Percentiles rank a stretch among this genome's conserved stretches.
Conservation (phyloP, 2,113 vertebrate genomes). For the Odontesthes bonariensis region DNA sequence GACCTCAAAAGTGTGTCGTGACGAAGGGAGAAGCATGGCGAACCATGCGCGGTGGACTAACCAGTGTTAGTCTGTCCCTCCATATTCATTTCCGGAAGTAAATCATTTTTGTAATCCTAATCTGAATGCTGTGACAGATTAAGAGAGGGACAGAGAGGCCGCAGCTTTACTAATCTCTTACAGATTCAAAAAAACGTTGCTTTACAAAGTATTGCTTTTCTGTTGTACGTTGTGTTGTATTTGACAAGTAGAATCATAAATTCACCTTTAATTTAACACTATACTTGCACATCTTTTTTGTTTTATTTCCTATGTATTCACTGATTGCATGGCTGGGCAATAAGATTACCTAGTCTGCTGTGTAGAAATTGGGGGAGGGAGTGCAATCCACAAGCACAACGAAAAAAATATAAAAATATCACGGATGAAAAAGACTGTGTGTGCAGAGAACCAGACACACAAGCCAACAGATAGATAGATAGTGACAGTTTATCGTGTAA, state of each 20-base stretch:
- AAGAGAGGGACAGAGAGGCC: conserved; percentile 47
- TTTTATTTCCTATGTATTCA: conserved; percentile 5
- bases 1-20: conserved; percentile 22
- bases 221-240: conserved; percentile 20
- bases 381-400: conserved; percentile 38
- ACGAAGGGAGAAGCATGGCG: conserved; percentile 4
- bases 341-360: conserved; percentile 58
- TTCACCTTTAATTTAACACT: background rate
- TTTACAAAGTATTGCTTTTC: conserved; percentile 37
- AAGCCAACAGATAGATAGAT: conserved; percentile 42
- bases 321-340: conserved; percentile 35
- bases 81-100: conserved; percentile 84
- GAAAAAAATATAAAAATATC: conserved; percentile 37
- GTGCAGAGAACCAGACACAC: conserved; percentile 29
- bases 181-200: conserved; percentile 49
- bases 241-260: conserved; percentile 2
- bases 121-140: conserved; percentile 82
- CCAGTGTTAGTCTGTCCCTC: conserved; percentile 46
- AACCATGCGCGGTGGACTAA: conserved; percentile 31
- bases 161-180: conserved; percentile 70
- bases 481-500: conserved; percentile 64
- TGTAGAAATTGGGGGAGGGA: conserved; percentile 46
- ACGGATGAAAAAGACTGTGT: conserved; percentile 2
- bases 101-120: conserved; percentile 86
- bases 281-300: background rate